These are phyloP conservation scores for Choristoneura rosaceana DNA, from an alignment of 2,888 invertebrate genomes.

Conservation along the genomic window DNA sequence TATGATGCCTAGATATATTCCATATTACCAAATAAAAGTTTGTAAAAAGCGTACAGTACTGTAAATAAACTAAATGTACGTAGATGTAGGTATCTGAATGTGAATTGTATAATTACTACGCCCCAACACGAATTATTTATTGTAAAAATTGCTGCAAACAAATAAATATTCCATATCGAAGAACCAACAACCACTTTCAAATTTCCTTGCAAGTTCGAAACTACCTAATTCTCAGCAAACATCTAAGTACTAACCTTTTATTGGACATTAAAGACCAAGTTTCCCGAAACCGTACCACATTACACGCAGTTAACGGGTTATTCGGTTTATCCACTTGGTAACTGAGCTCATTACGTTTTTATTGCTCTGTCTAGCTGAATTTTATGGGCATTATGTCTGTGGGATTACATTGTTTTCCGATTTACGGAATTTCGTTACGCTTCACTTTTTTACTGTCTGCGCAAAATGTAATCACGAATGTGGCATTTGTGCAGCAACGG, in stretches of 20 bases:
- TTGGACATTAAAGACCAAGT: slow-evolving; percentile 27
- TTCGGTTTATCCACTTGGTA: slow-evolving; percentile 24
- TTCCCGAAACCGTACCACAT: slow-evolving; percentile 32
- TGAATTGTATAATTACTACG: no score
- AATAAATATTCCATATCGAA: neutral
- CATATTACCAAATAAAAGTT: no score
- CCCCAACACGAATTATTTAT: no score
- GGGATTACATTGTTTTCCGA: neutral
- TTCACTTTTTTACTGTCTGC: no score
- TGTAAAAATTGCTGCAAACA: no score
- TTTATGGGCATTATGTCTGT: slow-evolving; percentile 7
- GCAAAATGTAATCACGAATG: no score
- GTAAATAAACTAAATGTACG: no score
- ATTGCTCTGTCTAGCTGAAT: slow-evolving; percentile 18
- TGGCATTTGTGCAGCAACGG: no score
- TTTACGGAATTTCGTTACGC: no score
- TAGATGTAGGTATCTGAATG: no score
- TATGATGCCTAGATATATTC: no score
- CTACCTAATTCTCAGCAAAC: slow-evolving; percentile 5
- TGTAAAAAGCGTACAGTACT: no score
- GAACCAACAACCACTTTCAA: neutral
- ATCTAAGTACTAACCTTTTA: slow-evolving; percentile 26
- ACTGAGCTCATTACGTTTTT: slow-evolving; percentile 20
- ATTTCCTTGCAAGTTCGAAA: slow-evolving; percentile 5
- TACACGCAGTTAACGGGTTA: slow-evolving; percentile 22